These are phyloP conservation scores for Tachypleus tridentatus DNA, from an alignment of 1,140 invertebrate species.

Conservation along the genomic window DNA sequence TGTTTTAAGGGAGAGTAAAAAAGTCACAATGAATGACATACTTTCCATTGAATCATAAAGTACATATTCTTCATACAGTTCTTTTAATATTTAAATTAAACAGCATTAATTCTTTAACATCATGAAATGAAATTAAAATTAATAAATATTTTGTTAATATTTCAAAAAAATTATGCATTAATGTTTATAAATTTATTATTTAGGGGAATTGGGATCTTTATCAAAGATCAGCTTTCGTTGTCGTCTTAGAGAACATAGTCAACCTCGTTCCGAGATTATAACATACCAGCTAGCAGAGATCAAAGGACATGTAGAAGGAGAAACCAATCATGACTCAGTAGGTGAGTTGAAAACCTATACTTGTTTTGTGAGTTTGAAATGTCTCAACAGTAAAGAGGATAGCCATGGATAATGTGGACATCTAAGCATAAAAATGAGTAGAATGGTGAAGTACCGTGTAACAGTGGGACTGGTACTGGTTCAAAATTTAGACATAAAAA, in stretches of 20 bases:
- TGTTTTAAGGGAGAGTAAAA: too few species aligned
- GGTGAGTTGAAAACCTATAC: background rate
- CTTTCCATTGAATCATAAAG: too few species aligned
- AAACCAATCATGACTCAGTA: background rate
- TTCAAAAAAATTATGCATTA: background rate
- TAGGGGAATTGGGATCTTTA: background rate
- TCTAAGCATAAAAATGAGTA: too few species aligned
- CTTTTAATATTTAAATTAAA: too few species aligned
- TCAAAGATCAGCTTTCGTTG: slow-evolving; percentile 17
- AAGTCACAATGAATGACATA: too few species aligned
- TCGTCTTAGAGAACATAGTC: slow-evolving; percentile 17
- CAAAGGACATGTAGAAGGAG: slow-evolving; percentile 34
- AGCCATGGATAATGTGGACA: too few species aligned
- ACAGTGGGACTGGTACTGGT: too few species aligned
- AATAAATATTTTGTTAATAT: background rate
- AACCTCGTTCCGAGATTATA: slow-evolving; percentile 20
- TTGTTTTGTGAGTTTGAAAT: background rate
- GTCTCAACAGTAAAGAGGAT: too few species aligned
- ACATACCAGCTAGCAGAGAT: slow-evolving; percentile 50
- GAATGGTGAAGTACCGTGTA: too few species aligned
- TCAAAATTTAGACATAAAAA: too few species aligned
- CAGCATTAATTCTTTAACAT: background rate
- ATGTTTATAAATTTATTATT: background rate
- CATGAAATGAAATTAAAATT: background rate
- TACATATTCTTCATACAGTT: too few species aligned